Evolutionary conservation across 2,888 invertebrate species (phyloP).

Genomic region (Abrostola tripartita): DNA sequence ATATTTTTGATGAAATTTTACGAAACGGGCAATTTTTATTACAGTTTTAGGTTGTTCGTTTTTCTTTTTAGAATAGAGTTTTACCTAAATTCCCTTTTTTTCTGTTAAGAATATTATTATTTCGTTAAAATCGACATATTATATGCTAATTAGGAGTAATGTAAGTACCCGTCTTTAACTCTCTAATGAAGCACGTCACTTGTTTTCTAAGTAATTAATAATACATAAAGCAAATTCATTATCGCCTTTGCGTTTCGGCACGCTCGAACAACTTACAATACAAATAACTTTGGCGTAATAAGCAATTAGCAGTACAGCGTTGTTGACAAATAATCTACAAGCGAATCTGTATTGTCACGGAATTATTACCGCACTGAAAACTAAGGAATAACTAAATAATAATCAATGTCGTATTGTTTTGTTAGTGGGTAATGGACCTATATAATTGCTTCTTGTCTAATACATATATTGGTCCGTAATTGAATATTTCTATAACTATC

Average conservation of each 20-base stretch:
- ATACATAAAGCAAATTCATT: conserved; percentile 14
- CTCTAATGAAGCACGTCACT: not conserved
- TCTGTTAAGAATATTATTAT: not conserved
- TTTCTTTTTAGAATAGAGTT: not conserved
- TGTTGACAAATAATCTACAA: conserved; percentile 10
- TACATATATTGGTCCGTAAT: too few species aligned
- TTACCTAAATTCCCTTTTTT: not conserved
- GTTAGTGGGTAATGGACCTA: too few species aligned
- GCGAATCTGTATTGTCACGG: conserved; percentile 10
- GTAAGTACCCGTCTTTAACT: too few species aligned
- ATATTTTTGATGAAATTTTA: conserved; percentile 11
- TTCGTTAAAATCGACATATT: too few species aligned
- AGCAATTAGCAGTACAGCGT: conserved; percentile 11
- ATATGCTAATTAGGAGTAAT: too few species aligned
- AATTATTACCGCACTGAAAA: not conserved
- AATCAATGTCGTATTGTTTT: too few species aligned
- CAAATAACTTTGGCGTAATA: conserved; percentile 10
- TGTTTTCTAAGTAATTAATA: not conserved
- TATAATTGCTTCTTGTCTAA: too few species aligned
- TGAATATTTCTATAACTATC: too few species aligned
- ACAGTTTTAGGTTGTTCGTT: not conserved
- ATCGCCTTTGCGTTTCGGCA: conserved; percentile 6
- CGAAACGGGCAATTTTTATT: not conserved
- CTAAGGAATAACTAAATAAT: not conserved
- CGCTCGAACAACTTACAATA: not conserved